These are phyloP conservation scores for Hyposoter dolosus DNA, from an alignment of 2,888 invertebrate genomes.

Conservation along the genomic window DNA sequence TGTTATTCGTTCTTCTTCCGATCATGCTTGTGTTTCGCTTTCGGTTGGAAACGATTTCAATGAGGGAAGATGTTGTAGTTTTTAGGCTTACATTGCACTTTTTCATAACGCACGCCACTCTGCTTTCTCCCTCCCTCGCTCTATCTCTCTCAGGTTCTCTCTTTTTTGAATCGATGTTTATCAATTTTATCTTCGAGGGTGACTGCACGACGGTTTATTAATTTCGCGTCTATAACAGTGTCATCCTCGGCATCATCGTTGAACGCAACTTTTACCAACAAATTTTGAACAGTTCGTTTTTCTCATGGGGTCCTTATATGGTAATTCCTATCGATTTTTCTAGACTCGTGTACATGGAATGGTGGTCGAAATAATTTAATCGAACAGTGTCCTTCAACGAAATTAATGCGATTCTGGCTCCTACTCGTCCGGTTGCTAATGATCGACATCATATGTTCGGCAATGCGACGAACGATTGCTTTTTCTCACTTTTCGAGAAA, in stretches of 20 bases:
- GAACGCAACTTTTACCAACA: not conserved
- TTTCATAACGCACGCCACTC: not conserved
- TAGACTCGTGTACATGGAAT: not conserved
- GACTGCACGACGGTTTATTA: constrained; percentile 28
- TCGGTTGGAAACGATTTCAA: constrained; percentile 27
- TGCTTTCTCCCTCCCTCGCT: not conserved
- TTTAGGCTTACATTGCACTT: constrained; percentile 41
- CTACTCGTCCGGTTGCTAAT: no score
- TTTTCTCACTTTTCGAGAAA: no score
- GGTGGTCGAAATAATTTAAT: no score
- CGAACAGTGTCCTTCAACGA: no score
- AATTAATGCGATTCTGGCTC: no score
- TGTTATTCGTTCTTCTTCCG: constrained; percentile 52
- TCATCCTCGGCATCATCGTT: not conserved
- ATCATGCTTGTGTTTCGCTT: constrained; percentile 30
- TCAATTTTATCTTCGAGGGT: constrained; percentile 43
- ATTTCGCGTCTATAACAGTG: constrained; percentile 39
- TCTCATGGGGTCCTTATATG: not conserved
- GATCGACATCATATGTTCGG: no score
- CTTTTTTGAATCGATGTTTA: constrained; percentile 40
- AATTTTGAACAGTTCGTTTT: constrained; percentile 6
- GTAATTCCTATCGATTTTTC: not conserved
- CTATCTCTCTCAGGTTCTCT: not conserved
- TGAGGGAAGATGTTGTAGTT: constrained; percentile 7
- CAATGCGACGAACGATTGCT: no score